Base-by-base conservation (phyloP, 2,797 vertebrate species). In the Chromobotia macracanthus region DNA sequence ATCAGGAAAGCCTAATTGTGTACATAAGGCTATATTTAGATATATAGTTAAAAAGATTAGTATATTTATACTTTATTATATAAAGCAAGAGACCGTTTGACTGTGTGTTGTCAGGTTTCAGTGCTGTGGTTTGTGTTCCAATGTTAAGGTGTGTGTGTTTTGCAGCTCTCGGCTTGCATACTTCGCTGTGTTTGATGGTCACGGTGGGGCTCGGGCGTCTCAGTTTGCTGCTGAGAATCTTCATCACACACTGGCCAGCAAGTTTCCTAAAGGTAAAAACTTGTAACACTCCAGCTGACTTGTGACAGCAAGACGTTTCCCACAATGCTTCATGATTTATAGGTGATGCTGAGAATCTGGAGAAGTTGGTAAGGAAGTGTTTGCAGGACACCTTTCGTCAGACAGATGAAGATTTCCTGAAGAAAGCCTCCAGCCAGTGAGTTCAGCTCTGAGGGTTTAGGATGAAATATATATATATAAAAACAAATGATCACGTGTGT, bases 111-210 rank as follows among this genome's bases (percentile, higher is more conserved):
- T 9, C 44, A 18, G 48, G 18, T 50, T 18, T 5, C 48, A 16
- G 44, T 18, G 18, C 3, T 50, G 48, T 50, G 48, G 1, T 50
- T 51, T 13, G 44, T 48, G 44, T 48, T 48, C 44, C 44, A 10
- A 15, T 48, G 44, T 4, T 10, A 13, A 2, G 11, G 44, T 76
- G 25, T 77, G 15, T 66, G 21, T 60, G 50, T 72, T 28, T 19
- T 76, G n/a, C 87, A 99, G 97, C 72, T 92, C 93, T 15, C 93
- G 90, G 0, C 87, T 98, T n/a, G 95, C 96, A 0, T 99, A 95
- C 86, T 99, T 97, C 0, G 96, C 96, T 0, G 97, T 99, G 75
- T 99, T 99, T 50, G 97, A 99, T 10, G 97, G 97, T 69, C 97
- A 99, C 0, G 96, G 94, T 4, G 97, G 97, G 80, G 90, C 94